Percentiles rank a stretch among this genome's conserved stretches.
Evolutionary conservation across 2,888 invertebrate genomes (phyloP).

Genomic region (Camptogramma bilineatum): DNA sequence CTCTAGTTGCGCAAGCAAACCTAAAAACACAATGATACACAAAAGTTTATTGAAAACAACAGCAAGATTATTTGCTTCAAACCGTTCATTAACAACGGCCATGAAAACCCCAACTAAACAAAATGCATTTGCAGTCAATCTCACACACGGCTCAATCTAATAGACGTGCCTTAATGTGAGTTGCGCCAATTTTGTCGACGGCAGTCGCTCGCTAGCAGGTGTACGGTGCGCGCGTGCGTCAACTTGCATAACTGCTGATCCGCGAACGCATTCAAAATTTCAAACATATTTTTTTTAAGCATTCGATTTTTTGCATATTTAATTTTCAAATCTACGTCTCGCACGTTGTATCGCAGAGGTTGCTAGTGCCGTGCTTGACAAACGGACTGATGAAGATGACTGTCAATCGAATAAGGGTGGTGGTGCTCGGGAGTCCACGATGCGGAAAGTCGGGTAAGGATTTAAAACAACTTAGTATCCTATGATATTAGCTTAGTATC

Average conservation of each 20-base stretch:
- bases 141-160: slow-evolving; percentile 62
- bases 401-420: slow-evolving; percentile 91
- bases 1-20: not conserved
- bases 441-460: slow-evolving; percentile 91
- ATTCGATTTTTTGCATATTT: slow-evolving; percentile 25
- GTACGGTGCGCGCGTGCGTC: slow-evolving; percentile 78
- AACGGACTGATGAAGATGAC: slow-evolving; percentile 88
- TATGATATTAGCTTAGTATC: not conserved
- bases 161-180: slow-evolving; percentile 68
- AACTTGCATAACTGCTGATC: slow-evolving; percentile 71
- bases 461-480: not conserved
- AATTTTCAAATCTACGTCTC: slow-evolving; percentile 26
- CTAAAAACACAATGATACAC: not conserved
- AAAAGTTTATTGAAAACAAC: not conserved
- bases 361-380: slow-evolving; percentile 42
- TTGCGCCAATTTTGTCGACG: slow-evolving; percentile 79
- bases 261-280: slow-evolving; percentile 59
- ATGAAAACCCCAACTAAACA: slow-evolving; percentile 46
- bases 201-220: slow-evolving; percentile 82
- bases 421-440: slow-evolving; percentile 90
- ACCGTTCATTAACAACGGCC: slow-evolving; percentile 39
- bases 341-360: slow-evolving; percentile 54
- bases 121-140: slow-evolving; percentile 56
- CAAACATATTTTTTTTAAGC: not conserved
- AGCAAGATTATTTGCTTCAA: slow-evolving; percentile 3